Conservation (phyloP, 2,888 invertebrate genomes). For the Syritta pipiens region DNA sequence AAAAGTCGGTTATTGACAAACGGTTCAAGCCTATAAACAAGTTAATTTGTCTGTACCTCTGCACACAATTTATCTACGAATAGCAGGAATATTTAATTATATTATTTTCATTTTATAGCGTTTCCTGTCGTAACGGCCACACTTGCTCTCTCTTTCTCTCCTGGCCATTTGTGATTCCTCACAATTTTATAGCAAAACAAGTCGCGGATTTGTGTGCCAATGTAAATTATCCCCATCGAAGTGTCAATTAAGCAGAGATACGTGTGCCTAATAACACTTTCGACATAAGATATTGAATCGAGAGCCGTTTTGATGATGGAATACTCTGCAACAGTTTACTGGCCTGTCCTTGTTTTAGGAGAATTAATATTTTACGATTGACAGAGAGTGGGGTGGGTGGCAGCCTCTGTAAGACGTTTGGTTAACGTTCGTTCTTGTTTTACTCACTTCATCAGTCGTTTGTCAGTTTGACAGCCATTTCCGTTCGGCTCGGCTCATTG, state of each 20-base stretch:
- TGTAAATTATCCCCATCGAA: conserved; percentile 6
- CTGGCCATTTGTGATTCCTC: too few relatives aligned
- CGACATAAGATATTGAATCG: conserved; percentile 1
- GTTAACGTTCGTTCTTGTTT: conserved; percentile 3
- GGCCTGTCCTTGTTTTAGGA: too few relatives aligned
- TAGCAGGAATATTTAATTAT: background rate
- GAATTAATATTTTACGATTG: too few relatives aligned
- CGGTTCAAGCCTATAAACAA: conserved; percentile 5
- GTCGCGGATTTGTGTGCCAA: conserved; percentile 5
- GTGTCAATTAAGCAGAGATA: conserved; percentile 25
- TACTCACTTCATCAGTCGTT: conserved; percentile 6
- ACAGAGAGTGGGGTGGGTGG: too few relatives aligned
- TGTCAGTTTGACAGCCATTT: conserved; percentile 40
- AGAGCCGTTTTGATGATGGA: background rate
- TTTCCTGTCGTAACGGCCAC: background rate
- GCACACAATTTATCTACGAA: background rate
- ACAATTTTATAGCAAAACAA: too few relatives aligned
- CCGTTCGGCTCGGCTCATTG: conserved; percentile 56
- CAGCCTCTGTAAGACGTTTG: too few relatives aligned
- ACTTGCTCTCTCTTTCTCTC: background rate
- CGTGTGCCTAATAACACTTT: conserved; percentile 8
- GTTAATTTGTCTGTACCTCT: conserved; percentile 6
- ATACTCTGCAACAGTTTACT: too few relatives aligned
- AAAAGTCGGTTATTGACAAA: conserved; percentile 13
- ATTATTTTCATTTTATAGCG: background rate